Conservation (phyloP, 2,113 vertebrate species). For the Campylorhamphus procurvoides region DNA sequence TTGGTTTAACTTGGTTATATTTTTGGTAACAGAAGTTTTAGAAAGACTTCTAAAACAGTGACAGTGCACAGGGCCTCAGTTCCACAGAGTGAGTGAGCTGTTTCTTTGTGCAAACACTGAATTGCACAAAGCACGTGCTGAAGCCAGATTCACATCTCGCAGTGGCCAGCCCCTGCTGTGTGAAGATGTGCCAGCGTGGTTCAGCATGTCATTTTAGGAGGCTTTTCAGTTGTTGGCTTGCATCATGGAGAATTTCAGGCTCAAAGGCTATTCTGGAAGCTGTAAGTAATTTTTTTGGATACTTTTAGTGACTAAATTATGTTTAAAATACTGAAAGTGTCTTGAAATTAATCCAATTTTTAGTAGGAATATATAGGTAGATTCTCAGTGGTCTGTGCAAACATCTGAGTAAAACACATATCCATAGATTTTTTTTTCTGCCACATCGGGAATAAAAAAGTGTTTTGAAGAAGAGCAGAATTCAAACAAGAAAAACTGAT, state of each 20-base stretch:
- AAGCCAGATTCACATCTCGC: neutral
- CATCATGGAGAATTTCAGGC: neutral
- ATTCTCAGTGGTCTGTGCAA: neutral
- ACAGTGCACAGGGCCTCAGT: neutral
- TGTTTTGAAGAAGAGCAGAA: neutral
- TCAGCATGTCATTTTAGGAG: neutral
- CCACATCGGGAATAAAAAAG: fast-evolving
- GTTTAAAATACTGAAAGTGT: neutral
- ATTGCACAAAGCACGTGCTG: neutral
- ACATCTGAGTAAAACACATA: neutral
- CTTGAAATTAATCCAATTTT: neutral
- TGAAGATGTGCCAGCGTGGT: neutral
- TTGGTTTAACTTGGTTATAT: neutral
- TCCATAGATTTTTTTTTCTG: neutral
- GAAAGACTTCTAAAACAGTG: neutral
- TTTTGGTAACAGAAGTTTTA: neutral
- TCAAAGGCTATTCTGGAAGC: neutral
- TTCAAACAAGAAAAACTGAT: neutral
- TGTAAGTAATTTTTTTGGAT: neutral
- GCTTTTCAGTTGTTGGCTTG: neutral
- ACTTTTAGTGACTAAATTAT: neutral
- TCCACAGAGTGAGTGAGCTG: neutral
- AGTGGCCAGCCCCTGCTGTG: fast-evolving
- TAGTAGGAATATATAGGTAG: neutral
- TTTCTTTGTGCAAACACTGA: neutral